These are phyloP conservation scores for Campylomormyrus tamandua DNA, from an alignment of 2,113 vertebrate species.

Conservation along the genomic window DNA sequence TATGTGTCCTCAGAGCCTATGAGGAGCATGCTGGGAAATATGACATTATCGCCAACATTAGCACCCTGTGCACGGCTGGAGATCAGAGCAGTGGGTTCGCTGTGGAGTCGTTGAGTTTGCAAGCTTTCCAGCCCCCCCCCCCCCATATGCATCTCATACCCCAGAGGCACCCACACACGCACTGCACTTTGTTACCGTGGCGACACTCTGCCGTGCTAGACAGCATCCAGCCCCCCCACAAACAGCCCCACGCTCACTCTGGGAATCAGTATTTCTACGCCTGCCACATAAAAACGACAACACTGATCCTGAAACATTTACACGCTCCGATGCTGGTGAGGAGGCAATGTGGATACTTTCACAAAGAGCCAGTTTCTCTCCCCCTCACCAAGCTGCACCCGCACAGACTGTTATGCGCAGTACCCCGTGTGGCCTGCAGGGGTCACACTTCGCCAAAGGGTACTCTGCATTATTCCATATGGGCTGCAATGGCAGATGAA, in stretches of 20 bases:
- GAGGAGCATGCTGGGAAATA: neutral
- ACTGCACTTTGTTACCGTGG: constrained; percentile 45
- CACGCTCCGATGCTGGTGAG: neutral
- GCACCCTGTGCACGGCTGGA: neutral
- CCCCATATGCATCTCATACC: neutral
- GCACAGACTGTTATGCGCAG: neutral
- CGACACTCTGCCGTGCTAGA: neutral
- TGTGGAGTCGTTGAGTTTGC: neutral
- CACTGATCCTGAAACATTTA: neutral
- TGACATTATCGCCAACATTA: neutral
- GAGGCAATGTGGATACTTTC: neutral
- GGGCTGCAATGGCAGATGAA: neutral
- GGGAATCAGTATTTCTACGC: neutral
- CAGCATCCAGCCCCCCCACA: neutral
- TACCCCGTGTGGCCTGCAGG: neutral
- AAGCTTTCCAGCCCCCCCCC: neutral
- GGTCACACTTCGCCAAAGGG: neutral
- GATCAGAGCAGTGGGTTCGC: neutral
- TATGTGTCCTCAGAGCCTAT: neutral
- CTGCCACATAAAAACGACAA: neutral
- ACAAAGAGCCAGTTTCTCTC: neutral
- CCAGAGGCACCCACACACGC: constrained; percentile 8
- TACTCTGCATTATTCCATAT: neutral
- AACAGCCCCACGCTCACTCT: constrained; percentile 3
- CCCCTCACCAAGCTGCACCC: neutral